Evolutionary conservation across 2,888 invertebrate species (phyloP), one percentile per base, ranked within the genome.

Genomic region (Lysandra coridon): DNA sequence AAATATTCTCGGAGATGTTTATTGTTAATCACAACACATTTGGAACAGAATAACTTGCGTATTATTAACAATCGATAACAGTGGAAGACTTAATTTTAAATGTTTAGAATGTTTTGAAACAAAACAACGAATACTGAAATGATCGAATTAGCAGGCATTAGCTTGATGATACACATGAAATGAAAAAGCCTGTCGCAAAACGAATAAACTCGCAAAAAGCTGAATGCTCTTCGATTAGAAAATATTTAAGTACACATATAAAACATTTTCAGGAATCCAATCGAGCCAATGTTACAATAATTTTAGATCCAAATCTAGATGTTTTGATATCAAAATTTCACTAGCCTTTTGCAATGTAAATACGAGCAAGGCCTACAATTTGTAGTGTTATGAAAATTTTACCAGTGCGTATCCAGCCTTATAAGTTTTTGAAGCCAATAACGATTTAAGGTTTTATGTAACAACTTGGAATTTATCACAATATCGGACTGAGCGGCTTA

Each of bases 251-350:
- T 78, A 69, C 78, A 69, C 69, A 78, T 78, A 64, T 79, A 40
- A 62, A 62, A 44, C n/a, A n/a, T 64, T 60, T 62, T 75, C 64
- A 79, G 40, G 44, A 79, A 79, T 79, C 30, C 49, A 87, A 85
- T 86, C 83, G 84, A 85, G 84, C 82, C 87, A 86, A 87, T 87
- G 87, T 87, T 86, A 90, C 84, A 88, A 87, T 83, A 88, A 88
- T 91, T 90, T 90, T 87, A 89, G 88, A 89, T 90, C 90, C 92
- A 90, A 90, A 88, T 92, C 90, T 93, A 94, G 90, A 87, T 91
- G 91, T 91, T 91, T 91, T 91, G 88, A 90, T 94, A 94, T 93
- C 91, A 94, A 94, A 94, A 94, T 91, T 92, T 94, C 94, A 94
- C 94, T 94, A 94, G 94, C 94, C 94, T 94, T 94, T 92, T 91